Conservation (phyloP, 2,888 invertebrate species). For the Gasteruption jaculator region DNA sequence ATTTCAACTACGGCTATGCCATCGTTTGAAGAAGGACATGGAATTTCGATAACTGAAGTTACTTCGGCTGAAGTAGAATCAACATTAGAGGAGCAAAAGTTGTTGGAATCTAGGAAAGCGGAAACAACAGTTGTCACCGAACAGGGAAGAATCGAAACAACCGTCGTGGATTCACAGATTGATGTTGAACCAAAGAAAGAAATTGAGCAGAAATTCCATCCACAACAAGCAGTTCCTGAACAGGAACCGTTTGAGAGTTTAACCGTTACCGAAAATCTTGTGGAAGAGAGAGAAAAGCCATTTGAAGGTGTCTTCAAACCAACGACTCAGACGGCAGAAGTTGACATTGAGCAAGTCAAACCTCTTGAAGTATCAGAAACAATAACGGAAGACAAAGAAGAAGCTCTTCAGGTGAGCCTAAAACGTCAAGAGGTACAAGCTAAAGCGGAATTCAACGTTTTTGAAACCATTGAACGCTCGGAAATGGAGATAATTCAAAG, state of each 20-base stretch:
- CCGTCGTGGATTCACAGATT: constrained; percentile 42
- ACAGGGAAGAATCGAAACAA: constrained; percentile 36
- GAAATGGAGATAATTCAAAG: constrained; percentile 35
- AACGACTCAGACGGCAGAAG: constrained; percentile 47
- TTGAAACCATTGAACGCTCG: constrained; percentile 33
- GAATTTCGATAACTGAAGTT: constrained; percentile 57
- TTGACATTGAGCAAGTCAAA: constrained; percentile 50
- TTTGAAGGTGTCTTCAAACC: constrained; percentile 47
- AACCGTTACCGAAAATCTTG: constrained; percentile 54
- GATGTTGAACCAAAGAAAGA: constrained; percentile 33
- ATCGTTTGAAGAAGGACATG: constrained; percentile 51
- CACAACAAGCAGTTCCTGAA: constrained; percentile 50
- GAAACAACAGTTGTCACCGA: constrained; percentile 37
- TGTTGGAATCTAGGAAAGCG: constrained; percentile 37
- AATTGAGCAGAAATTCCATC: constrained; percentile 32
- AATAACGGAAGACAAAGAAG: constrained; percentile 45
- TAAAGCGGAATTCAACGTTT: constrained; percentile 30
- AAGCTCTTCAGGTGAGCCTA: constrained; percentile 26
- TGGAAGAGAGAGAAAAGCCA: constrained; percentile 48
- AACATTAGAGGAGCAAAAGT: constrained; percentile 47
- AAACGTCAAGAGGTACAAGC: constrained; percentile 25
- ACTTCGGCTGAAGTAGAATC: constrained; percentile 59
- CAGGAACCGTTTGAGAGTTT: constrained; percentile 56
- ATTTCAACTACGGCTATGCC: constrained; percentile 39
- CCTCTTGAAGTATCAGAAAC: constrained; percentile 46